These are phyloP conservation scores for Amblyjoppa proteus DNA, from an alignment of 2,888 invertebrate species.

Conservation along the genomic window DNA sequence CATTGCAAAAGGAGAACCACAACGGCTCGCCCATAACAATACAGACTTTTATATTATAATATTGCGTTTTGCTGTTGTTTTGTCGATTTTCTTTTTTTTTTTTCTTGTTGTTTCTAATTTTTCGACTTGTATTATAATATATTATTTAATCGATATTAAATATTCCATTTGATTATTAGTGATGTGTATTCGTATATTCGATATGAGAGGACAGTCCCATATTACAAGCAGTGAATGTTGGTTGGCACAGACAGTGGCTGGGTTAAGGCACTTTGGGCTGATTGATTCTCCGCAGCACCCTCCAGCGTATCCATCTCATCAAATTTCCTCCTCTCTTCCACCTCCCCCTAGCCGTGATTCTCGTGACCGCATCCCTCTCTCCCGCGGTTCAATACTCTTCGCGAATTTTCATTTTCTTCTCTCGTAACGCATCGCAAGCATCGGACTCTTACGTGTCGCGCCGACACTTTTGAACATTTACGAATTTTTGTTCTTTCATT, in stretches of 20 bases:
- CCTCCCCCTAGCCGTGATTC: conserved; percentile 8
- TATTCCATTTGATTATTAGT: conserved; percentile 78
- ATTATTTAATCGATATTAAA: conserved; percentile 78
- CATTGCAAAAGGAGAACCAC: conserved; percentile 55
- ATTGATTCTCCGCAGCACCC: conserved; percentile 80
- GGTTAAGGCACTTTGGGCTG: conserved; percentile 83
- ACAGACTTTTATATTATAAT: conserved; percentile 66
- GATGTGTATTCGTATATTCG: conserved; percentile 76
- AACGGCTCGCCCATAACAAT: conserved; percentile 28
- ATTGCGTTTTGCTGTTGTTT: conserved; percentile 68
- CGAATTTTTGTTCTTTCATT: conserved; percentile 39
- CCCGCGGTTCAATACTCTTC: conserved; percentile 47
- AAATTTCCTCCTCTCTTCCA: conserved; percentile 43
- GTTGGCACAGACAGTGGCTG: conserved; percentile 83
- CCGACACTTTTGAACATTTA: conserved; percentile 9
- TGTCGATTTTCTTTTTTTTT: conserved; percentile 23
- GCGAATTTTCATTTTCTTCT: conserved; percentile 30
- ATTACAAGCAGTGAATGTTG: conserved; percentile 77
- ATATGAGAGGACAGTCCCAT: conserved; percentile 75
- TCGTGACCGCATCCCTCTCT: conserved; percentile 19
- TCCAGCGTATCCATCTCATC: conserved; percentile 78
- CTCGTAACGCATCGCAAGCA: conserved; percentile 13
- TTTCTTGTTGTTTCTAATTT: conserved; percentile 47
- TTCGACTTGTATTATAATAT: conserved; percentile 73
- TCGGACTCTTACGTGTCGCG: conserved; percentile 42